A percentile compares a stretch with the other conserved stretches of the same genome.
Evolutionary conservation across 64 coral and sea anemone genomes (phyloP).

Genomic region (Stylophora pistillata): DNA sequence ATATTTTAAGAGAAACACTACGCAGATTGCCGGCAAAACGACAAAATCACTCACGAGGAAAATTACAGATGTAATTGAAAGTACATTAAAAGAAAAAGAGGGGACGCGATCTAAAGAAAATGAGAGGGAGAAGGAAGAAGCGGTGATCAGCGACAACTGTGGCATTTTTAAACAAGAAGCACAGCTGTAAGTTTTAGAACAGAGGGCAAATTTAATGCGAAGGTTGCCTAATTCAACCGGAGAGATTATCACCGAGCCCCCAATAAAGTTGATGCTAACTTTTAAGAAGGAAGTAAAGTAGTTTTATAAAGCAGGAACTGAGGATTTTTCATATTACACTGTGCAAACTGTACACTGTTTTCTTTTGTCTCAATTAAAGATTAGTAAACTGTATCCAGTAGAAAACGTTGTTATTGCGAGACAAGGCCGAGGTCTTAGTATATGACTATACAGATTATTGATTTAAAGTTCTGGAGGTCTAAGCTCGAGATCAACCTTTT

Average conservation of each 20-base stretch:
- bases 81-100: conserved; percentile 25
- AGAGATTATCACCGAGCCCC: too few species aligned
- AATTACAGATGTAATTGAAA: conserved; percentile 22
- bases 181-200: conserved; percentile 11
- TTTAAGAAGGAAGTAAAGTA: too few species aligned
- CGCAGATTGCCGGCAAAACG: conserved; percentile 41
- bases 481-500: conserved; percentile 18
- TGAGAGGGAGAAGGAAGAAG: not conserved
- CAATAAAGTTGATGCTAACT: too few species aligned
- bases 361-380: conserved; percentile 11
- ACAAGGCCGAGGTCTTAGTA: not conserved
- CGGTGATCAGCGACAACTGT: conserved; percentile 31
- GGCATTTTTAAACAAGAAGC: conserved; percentile 27
- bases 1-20: conserved; percentile 45
- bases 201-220: not conserved
- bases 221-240: too few species aligned
- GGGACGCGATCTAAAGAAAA: not conserved
- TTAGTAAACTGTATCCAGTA: conserved; percentile 18
- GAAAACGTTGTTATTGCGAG: not conserved
- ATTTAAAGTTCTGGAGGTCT: conserved; percentile 11
- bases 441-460: conserved; percentile 8
- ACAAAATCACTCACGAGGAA: conserved; percentile 23
- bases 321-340: conserved; percentile 4
- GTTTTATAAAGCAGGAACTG: conserved; percentile 1
- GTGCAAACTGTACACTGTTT: not conserved